phyloP scores from a whole-genome alignment of 64 coral and sea anemone species.

The Dendrophyllia cribrosa region DNA sequence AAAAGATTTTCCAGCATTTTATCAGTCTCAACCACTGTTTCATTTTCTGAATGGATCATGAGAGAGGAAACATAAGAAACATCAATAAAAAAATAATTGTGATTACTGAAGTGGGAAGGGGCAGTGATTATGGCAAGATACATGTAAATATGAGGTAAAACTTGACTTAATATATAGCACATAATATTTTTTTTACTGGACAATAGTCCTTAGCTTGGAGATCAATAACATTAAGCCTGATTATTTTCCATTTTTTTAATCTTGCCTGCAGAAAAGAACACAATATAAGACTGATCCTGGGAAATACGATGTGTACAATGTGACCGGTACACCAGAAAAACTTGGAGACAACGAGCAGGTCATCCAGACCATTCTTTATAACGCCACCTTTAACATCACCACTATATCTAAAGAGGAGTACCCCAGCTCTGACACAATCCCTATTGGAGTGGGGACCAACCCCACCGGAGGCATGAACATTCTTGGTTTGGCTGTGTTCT shows the following conservation, averaged over 20 bases:
- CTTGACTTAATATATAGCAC: no score
- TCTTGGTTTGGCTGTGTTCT: conserved; percentile 63
- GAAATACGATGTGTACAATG: conserved; percentile 51
- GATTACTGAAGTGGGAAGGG: no score
- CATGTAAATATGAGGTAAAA: no score
- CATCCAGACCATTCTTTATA: not conserved
- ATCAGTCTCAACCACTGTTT: no score
- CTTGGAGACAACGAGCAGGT: conserved; percentile 37
- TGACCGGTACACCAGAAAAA: conserved; percentile 10
- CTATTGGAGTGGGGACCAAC: conserved; percentile 12
- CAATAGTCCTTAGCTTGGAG: not conserved
- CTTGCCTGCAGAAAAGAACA: conserved; percentile 48
- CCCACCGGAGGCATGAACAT: conserved; percentile 58
- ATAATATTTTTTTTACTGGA: no score
- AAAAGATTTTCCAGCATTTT: no score
- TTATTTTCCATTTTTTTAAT: conserved; percentile 1
- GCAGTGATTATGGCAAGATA: no score
- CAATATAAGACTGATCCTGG: conserved; percentile 27
- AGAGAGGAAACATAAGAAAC: no score
- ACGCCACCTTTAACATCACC: conserved; percentile 55
- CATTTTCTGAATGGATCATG: no score
- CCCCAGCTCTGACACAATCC: conserved; percentile 47
- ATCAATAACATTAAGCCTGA: not conserved
- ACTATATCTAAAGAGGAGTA: conserved; percentile 45
- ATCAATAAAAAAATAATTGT: no score